These are phyloP conservation scores for Apamea epomidion DNA, from an alignment of 2,888 invertebrate genomes.

Conservation along the genomic window DNA sequence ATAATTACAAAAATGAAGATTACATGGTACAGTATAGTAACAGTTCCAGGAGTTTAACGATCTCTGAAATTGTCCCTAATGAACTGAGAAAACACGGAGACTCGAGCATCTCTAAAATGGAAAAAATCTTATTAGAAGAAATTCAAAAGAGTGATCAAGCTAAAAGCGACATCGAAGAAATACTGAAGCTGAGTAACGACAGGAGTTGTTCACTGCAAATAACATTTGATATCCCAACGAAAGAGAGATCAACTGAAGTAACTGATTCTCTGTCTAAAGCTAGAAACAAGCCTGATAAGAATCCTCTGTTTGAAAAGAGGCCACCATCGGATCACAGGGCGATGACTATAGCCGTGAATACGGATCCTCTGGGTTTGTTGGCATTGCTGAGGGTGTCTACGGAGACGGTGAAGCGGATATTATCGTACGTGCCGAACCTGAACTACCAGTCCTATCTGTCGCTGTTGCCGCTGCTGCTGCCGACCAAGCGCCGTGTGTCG, in stretches of 20 bases:
- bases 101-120: conserved; percentile 58
- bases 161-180: conserved; percentile 74
- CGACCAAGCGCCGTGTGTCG: conserved; percentile 39
- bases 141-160: conserved; percentile 74
- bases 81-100: conserved; percentile 28
- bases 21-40: conserved; percentile 60
- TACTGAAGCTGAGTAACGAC: conserved; percentile 65
- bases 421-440: conserved; percentile 79
- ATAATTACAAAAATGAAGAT: conserved; percentile 57
- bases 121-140: conserved; percentile 73
- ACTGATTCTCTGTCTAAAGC: conserved; percentile 73
- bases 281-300: conserved; percentile 33
- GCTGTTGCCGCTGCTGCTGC: conserved; percentile 65
- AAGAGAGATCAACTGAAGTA: conserved; percentile 79
- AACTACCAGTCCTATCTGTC: conserved; percentile 75
- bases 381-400: conserved; percentile 79
- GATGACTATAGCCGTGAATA: conserved; percentile 83
- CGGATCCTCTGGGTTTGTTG: conserved; percentile 81
- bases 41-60: conserved; percentile 54
- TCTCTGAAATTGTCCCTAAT: conserved; percentile 45
- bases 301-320: conserved; percentile 23
- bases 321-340: background rate
- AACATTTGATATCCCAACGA: conserved; percentile 78
- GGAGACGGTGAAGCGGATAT: conserved; percentile 76
- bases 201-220: conserved; percentile 71